Evolutionary conservation across 2,888 invertebrate species (phyloP), one percentile per base, ranked within the genome.

Genomic region (Blastobasis adustella): DNA sequence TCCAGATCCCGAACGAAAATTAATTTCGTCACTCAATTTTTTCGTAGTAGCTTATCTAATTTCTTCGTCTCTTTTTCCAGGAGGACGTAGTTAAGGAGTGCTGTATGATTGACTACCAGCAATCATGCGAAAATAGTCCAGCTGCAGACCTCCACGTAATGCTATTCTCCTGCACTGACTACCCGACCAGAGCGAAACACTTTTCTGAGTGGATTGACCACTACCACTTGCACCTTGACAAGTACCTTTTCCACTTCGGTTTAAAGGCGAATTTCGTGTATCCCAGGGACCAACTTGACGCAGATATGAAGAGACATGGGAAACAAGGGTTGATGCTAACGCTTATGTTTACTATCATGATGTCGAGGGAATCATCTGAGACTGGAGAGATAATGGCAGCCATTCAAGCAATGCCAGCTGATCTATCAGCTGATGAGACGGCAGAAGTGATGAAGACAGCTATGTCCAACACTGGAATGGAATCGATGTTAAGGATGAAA

Each of bases 31-130:
- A n/a, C n/a, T n/a, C n/a, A n/a, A n/a, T n/a, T n/a, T n/a, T n/a
- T n/a, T n/a, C n/a, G n/a, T n/a, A n/a, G n/a, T n/a, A n/a, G 47
- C 47, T 5, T 23, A 39, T 9, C 44, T 43, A 9, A 46, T 10
- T 45, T 10, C 40, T 47, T 9, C 6, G 23, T 9, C 49, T 47
- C 10, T 9, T 2, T 51, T 72, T 71, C 37, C 67, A 77, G 76
- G 63, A 61, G 4, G 63, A 60, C 1, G 49, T 49, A 4, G 47
- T 63, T 0, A 54, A 58, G 4, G 58, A 70, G 5, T 66, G 65
- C 9, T 56, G 75, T 0, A 58, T 76, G 55, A 66, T 77, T 5
- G 77, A 77, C 58, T 77, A 73, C 52, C 77, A 78, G 54, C 4
- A 66, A 9, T 59, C 67, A 0, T 67, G 50, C 46, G 65, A 63